phyloP scores from a whole-genome alignment of 2,797 vertebrate genomes.

The Hoplostethus mediterraneus region DNA sequence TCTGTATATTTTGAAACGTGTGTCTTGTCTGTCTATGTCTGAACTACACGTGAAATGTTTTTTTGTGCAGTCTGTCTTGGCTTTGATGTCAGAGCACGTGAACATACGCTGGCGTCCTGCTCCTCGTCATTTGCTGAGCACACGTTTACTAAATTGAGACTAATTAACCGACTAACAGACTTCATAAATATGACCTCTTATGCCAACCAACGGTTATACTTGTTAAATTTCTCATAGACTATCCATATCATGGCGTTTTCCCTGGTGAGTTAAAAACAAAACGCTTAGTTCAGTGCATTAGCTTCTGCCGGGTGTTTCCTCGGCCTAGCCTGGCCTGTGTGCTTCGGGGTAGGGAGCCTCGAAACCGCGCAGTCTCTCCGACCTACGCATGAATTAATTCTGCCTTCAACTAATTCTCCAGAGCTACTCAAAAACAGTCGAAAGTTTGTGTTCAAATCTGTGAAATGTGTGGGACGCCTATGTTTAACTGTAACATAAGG shows the following conservation, averaged over 20 bases:
- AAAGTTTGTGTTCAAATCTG: fast-evolving
- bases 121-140: slow-evolving; percentile 24
- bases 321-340: no score
- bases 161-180: slow-evolving; percentile 64
- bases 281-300: not conserved
- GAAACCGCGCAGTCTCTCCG: not conserved
- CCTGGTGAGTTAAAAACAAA: slow-evolving; percentile 79
- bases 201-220: slow-evolving; percentile 13
- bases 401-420: not conserved
- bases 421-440: not conserved
- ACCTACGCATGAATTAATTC: not conserved
- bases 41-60: no score
- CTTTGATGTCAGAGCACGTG: slow-evolving; percentile 68
- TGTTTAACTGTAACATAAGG: not conserved
- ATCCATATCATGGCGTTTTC: slow-evolving; percentile 85
- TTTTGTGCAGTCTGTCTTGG: not conserved
- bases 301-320: no score
- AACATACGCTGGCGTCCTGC: slow-evolving; percentile 16
- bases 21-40: no score
- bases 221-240: slow-evolving; percentile 62
- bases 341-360: no score
- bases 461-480: fast-evolving
- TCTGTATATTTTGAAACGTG: no score
- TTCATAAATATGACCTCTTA: slow-evolving; percentile 66
- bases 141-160: slow-evolving; percentile 73